Evolutionary conservation across 1,140 invertebrate genomes (phyloP), one percentile per base, ranked within the genome.

Genomic region (Steinernema feltiae): DNA sequence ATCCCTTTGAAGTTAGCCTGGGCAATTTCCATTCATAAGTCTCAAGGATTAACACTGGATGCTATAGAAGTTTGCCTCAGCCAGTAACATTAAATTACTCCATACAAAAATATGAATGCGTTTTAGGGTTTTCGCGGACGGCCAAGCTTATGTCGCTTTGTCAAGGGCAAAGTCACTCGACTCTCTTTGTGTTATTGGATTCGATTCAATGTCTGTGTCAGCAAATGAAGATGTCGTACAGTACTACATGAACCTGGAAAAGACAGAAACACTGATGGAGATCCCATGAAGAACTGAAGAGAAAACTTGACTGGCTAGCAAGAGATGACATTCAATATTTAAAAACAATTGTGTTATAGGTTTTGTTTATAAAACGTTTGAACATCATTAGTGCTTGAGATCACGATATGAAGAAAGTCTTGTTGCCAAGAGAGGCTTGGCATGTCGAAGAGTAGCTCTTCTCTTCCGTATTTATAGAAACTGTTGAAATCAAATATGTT

Each of bases 11-110:
- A 93, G 84, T 87, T 98, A 17, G 95, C 94, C 17, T 98, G 94
- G 94, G 94, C 94, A 0, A 95, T 97, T 87, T 97, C 94, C 1
- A 97, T 97, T 81, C 95, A 98, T 86, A 98, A 97, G 88, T 94
- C 92, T 75, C 93, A 89, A 90, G 95, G 95, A 1, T 89, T 97
- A 82, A 96, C 94, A 7, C 88, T 97, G 72, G 94, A 97, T 84
- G 95, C 93, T 88, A 94, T 96, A 0, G 94, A 97, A 89, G 94
- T 97, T 90, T 94, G 93, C 18, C 87, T 97, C 35, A 90, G 91
- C 0, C 91, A 32, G 75, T 76, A 18, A 32, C 2, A 21, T 32
- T 71, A n/a, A n/a, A 3, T 29, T 74, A 15, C 35, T 3, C 3
- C 30, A 3, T 27, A 3, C 30, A 71, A 3, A 1, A 76, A 29